A percentile compares a stretch with the other conserved stretches of the same genome.
phyloP scores from a whole-genome alignment of 1,140 invertebrate species.

The Cryptotermes secundus region DNA sequence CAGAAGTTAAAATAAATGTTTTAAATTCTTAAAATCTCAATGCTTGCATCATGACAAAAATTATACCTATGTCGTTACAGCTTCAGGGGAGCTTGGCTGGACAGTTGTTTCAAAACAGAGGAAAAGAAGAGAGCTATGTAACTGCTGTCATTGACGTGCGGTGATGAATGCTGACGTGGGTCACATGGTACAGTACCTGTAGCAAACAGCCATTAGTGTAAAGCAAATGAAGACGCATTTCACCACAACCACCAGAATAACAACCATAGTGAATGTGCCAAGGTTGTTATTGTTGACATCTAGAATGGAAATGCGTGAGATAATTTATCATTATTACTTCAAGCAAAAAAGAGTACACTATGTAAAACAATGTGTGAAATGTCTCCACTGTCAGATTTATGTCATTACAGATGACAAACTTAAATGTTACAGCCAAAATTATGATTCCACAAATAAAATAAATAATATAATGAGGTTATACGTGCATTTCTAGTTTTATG shows the following conservation, averaged over 20 bases:
- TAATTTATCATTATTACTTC: background rate
- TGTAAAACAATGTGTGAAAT: too few species aligned
- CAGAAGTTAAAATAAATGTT: background rate
- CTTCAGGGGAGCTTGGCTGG: background rate
- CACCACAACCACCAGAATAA: conserved; percentile 88
- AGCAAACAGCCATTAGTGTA: conserved; percentile 91
- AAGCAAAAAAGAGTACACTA: too few species aligned
- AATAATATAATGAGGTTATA: too few species aligned
- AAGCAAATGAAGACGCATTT: conserved; percentile 92
- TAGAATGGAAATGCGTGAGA: conserved; percentile 56
- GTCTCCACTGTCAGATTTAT: too few species aligned
- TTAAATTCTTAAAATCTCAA: background rate
- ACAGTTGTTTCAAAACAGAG: background rate
- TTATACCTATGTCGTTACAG: background rate
- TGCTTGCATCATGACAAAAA: background rate
- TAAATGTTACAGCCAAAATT: too few species aligned
- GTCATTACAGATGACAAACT: too few species aligned
- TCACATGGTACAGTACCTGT: conserved; percentile 75
- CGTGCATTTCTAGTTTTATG: too few species aligned
- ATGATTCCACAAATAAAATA: too few species aligned
- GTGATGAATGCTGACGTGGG: conserved; percentile 34
- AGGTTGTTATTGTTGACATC: conserved; percentile 73
- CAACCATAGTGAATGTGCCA: conserved; percentile 85
- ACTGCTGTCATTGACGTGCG: background rate
- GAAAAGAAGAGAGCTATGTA: background rate